Base-by-base conservation (phyloP, 2,888 invertebrate species). In the Drosophila mimica region DNA sequence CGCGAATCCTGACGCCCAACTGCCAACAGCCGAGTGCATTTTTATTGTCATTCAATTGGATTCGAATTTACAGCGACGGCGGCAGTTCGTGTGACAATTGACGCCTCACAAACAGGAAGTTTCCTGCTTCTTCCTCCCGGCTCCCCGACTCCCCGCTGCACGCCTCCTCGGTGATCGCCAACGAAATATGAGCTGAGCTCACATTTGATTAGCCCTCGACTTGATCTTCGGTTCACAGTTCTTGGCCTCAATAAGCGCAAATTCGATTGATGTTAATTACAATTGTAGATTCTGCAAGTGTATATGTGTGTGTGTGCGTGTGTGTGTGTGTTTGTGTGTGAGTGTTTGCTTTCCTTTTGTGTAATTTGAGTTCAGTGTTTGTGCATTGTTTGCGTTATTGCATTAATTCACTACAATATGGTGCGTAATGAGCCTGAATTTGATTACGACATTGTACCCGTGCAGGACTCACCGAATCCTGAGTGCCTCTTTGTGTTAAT, bases 1-100 rank as follows among this genome's bases (percentile, higher is more conserved):
- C 67, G 48, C 65, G 81, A 80, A 76, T 76, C 76, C 33, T 67
- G 65, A 74, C 70, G 73, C 69, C 63, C 77, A 53, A 70, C 53
- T 31, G 51, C 68, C 60, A 62, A 67, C 54, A 57, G 69, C 62
- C 68, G 74, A 82, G 70, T 84, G 88, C 82, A 78, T 82, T 88
- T 91, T 92, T 87, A 92, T 92, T 92, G 91, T 88, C 83, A 90
- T 91, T 92, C 91, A 91, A 92, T 92, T 92, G 91, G 82, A 88
- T 90, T 88, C 87, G 89, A 89, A 82, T 88, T 88, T 76, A 76
- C 81, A 62, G 36, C 59, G 13, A 30, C 63, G 13, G 30, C 67
- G 71, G 61, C 54, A 51, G 40, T 67, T 49, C 71, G 83, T 83
- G 82, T 90, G 87, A 90, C 86, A 87, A 79, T 87, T 90, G 90